Percentiles rank a stretch among this genome's conserved stretches.
These are phyloP conservation scores for human (Homo sapiens) DNA, from an alignment of 2,113 vertebrate species.

Conservation along the genomic window DNA sequence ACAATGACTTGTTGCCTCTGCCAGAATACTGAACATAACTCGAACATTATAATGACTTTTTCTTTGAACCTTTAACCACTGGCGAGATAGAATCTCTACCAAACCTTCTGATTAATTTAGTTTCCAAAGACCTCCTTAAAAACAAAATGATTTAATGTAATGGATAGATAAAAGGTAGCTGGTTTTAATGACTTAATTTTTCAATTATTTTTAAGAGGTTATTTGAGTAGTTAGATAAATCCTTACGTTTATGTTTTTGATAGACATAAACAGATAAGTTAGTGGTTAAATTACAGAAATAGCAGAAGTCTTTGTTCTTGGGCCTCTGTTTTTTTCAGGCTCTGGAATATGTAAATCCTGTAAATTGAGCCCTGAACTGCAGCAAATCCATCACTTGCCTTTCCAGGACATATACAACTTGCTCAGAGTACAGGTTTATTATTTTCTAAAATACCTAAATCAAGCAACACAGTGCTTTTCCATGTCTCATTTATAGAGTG, in stretches of 20 bases:
- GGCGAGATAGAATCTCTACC: neutral
- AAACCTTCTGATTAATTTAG: neutral
- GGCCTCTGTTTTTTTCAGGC: neutral
- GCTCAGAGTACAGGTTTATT: neutral
- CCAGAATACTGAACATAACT: neutral
- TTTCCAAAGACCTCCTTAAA: neutral
- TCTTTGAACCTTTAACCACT: neutral
- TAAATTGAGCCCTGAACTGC: neutral
- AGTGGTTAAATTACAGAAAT: neutral
- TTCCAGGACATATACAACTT: neutral
- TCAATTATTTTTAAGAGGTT: neutral
- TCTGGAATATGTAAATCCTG: neutral
- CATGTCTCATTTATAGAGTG: neutral
- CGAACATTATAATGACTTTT: neutral
- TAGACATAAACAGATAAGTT: neutral
- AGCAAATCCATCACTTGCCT: neutral
- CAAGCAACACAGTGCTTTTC: neutral
- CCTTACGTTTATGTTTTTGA: neutral
- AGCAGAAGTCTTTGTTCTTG: neutral
- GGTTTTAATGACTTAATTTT: neutral
- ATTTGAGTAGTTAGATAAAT: neutral
- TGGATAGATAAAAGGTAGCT: neutral
- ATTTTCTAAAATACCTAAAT: neutral
- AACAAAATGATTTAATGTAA: neutral
- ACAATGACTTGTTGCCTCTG: neutral